phyloP scores from a whole-genome alignment of 2,797 vertebrate species.

The Phaenicophaeus curvirostris region DNA sequence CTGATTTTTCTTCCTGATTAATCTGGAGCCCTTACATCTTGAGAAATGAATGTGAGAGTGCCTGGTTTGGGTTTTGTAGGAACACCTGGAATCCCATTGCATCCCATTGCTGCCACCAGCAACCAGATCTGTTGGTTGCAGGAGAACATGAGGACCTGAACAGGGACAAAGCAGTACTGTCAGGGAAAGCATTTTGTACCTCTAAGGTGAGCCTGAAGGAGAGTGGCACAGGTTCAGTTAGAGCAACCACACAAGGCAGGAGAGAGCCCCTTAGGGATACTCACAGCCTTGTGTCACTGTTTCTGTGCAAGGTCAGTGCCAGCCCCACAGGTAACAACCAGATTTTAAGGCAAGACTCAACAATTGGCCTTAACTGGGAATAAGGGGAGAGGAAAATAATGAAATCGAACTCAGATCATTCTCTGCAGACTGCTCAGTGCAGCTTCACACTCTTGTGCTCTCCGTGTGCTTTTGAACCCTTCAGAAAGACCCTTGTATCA shows the following conservation, averaged over 20 bases:
- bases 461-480: background rate
- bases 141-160: background rate
- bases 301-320: background rate
- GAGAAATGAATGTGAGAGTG: background rate
- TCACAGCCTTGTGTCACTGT: background rate
- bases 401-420: background rate
- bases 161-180: background rate
- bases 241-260: background rate
- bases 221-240: fast-evolving
- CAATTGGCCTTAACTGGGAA: background rate
- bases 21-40: background rate
- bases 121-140: background rate
- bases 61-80: background rate
- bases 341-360: background rate
- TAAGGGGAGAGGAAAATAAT: background rate
- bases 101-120: background rate
- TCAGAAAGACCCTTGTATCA: background rate
- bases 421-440: background rate
- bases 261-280: background rate
- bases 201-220: background rate
- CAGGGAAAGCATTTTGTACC: background rate
- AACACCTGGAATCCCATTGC: fast-evolving
- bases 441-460: background rate
- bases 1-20: too few relatives aligned
- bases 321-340: background rate